phyloP scores from a whole-genome alignment of 2,113 vertebrate genomes.

The Saccopteryx leptura region DNA sequence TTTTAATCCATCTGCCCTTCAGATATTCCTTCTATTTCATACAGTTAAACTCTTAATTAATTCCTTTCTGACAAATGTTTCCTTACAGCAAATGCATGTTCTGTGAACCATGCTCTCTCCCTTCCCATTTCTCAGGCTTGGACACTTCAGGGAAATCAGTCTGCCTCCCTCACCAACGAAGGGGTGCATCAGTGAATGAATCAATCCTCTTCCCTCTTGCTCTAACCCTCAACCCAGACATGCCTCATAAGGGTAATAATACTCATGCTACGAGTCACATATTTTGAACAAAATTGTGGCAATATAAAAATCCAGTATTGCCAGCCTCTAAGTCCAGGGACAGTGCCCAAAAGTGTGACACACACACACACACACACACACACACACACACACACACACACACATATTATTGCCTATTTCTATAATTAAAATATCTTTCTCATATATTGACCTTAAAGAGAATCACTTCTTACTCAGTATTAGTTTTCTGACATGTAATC shows the following conservation, averaged over 20 bases:
- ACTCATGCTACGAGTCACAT: not conserved
- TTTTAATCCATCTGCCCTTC: constrained; percentile 45
- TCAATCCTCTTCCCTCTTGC: not conserved
- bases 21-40: not conserved
- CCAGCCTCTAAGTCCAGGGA: not conserved
- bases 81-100: not conserved
- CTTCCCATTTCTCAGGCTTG: not conserved
- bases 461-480: not conserved
- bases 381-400: not conserved
- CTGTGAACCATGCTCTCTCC: not conserved
- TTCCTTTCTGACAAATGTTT: constrained; percentile 11
- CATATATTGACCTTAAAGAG: constrained; percentile 39
- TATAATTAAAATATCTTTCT: constrained; percentile 57
- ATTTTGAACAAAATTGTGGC: constrained; percentile 52
- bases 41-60: not conserved
- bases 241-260: not conserved
- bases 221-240: not conserved
- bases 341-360: not conserved
- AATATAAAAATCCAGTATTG: constrained; percentile 46
- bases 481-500: constrained; percentile 56
- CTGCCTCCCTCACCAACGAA: constrained; percentile 18
- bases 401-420: not conserved
- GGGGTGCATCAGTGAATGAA: constrained; percentile 2
- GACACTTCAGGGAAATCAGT: constrained; percentile 44
- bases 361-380: not conserved